Base-by-base conservation (phyloP, 2,113 vertebrate genomes). In the Lepisosteus osseus region DNA sequence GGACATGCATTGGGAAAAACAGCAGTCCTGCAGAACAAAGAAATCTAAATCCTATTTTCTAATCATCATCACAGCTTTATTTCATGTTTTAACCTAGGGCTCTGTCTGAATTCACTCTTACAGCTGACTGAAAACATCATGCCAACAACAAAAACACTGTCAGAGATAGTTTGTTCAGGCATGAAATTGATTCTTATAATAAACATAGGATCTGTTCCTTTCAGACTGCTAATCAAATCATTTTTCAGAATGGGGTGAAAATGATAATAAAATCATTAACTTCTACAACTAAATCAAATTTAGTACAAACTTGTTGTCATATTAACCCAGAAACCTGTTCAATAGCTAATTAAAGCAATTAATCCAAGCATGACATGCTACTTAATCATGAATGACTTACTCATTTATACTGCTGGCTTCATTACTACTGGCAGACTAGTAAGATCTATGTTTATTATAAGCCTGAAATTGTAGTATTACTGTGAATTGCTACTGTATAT, bases 161-260 rank as follows among this genome's bases (percentile, higher is more conserved):
- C 82, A 86, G 84, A 86, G 86, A 90, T 93, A 92, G 91, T 83
- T 88, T 91, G 94, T 89, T 88, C 94, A 94, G 87, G 91, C 94
- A 93, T 98, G 95, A 98, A 97, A 97, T 98, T 97, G 95, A 96
- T 96, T 98, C 9, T 95, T 96, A 93, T 96, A 96, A 95, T 94
- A 97, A 95, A 94, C 95, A 89, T 83, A 83, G 82, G 84, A 94
- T 95, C 93, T 92, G 90, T 94, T 96, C 92, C 89, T 86, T 92
- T 90, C 90, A 70, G 82, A 92, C 92, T 90, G 91, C 92, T 95
- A 96, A 95, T 94, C 94, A 97, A 97, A 96, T 97, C 91, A 97
- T 94, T 95, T 93, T 91, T 82, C 92, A 93, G 93, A 93, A 94
- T 88, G 91, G 87, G 88, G 86, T 85, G 89, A 93, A 92, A 93